Base-by-base conservation (phyloP, 64 coral and sea anemone genomes). In the Dendronephthya gigantea region DNA sequence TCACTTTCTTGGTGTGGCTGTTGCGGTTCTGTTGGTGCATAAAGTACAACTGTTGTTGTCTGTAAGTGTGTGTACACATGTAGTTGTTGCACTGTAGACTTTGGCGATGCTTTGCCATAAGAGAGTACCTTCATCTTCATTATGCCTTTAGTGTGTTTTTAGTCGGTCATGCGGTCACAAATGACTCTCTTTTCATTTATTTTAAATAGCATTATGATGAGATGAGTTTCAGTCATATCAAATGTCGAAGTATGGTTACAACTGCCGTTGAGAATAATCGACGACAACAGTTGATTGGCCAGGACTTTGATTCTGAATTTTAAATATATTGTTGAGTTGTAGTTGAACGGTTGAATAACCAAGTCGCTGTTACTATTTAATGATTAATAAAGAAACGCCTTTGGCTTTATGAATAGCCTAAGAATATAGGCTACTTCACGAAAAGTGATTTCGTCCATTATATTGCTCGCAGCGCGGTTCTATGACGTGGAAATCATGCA, bases 1-100 rank as follows among this genome's bases (percentile, higher is more conserved):
- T 36, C 72, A 79, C 29, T 79, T 79, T 79, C 72, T 79, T 39
- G 72, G 72, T 36, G 72, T 79, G 32, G 72, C 72, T 36, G 14
- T 79, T 34, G 72, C 72, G 15, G 72, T 79, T 2, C 72, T 79
- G 4, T 15, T 79, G 30, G 72, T 79, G 72, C 72, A 79, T 79
- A 79, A 79, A 79, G 72, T 79, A 17, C 72, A 79, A 34, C 34
- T 29, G 36, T 35, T 79, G 17, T 19, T 79, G 15, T 79, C 72
- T 34, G 72, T 79, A 79, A 79, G 72, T 79, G 0, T n/a, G n/a
- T n/a, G n/a, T n/a, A n/a, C n/a, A n/a, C n/a, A n/a, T n/a, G n/a
- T n/a, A n/a, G n/a, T n/a, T n/a, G n/a, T n/a, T n/a, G n/a, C n/a
- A n/a, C n/a, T n/a, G n/a, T n/a, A n/a, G n/a, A n/a, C n/a, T n/a